A percentile compares a stretch with the other conserved stretches of the same genome.
These are phyloP conservation scores for Heterodera carotae DNA, from an alignment of 1,140 invertebrate genomes.

Conservation along the genomic window DNA sequence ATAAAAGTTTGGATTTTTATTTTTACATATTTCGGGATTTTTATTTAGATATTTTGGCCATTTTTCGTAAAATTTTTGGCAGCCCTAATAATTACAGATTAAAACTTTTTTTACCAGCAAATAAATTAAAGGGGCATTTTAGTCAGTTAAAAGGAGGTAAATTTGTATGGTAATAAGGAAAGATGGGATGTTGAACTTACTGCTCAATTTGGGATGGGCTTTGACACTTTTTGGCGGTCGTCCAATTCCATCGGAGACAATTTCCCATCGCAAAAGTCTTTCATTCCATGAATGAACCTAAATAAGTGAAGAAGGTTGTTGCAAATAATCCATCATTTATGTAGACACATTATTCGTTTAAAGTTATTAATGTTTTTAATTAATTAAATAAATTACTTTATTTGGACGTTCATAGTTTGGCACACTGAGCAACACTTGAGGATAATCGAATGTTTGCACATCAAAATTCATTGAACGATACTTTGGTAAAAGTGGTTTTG, in stretches of 20 bases:
- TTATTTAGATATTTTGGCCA: conserved; percentile 11
- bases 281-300: conserved; percentile 38
- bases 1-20: too few species aligned
- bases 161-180: too few species aligned
- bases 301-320: conserved; percentile 18
- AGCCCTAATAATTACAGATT: too few species aligned
- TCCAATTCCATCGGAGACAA: conserved; percentile 48
- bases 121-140: too few species aligned
- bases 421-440: conserved; percentile 49
- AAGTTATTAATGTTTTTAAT: too few species aligned
- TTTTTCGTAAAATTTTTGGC: too few species aligned
- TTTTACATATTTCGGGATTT: conserved; percentile 9
- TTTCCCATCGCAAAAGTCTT: conserved; percentile 33
- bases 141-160: too few species aligned
- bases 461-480: conserved; percentile 55
- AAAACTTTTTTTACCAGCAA: too few species aligned
- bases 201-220: conserved; percentile 10
- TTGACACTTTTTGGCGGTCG: conserved; percentile 31
- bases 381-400: conserved; percentile 2
- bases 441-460: conserved; percentile 46
- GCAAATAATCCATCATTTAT: too few species aligned
- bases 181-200: too few species aligned
- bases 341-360: too few species aligned
- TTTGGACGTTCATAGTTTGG: conserved; percentile 56
- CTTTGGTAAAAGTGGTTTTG: conserved; percentile 8